Evolutionary conservation across 2,797 vertebrate genomes (phyloP).

Genomic region (Coregonus suidteri): DNA sequence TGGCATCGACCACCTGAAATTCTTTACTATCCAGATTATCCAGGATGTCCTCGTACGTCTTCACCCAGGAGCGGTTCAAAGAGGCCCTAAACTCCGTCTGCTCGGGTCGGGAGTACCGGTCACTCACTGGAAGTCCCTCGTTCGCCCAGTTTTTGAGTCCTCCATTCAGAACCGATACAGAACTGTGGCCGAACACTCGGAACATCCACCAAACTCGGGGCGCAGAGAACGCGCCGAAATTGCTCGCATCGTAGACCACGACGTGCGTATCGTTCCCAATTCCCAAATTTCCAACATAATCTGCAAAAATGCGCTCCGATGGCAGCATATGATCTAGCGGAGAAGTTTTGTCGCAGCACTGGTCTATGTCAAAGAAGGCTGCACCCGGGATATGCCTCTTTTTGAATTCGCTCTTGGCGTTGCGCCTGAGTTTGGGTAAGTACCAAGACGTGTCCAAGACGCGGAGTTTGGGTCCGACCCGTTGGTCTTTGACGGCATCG

Average conservation of each 20-base stretch:
- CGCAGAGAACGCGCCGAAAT: slow-evolving; percentile 83
- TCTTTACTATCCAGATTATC: slow-evolving; percentile 79
- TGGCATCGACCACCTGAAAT: slow-evolving; percentile 90
- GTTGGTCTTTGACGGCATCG: slow-evolving; percentile 64
- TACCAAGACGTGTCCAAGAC: slow-evolving; percentile 89
- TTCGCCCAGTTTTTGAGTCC: slow-evolving; percentile 85
- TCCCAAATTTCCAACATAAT: slow-evolving; percentile 83
- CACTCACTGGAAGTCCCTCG: slow-evolving; percentile 77
- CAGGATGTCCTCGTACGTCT: slow-evolving; percentile 84
- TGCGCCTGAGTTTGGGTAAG: slow-evolving; percentile 79
- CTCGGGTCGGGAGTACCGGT: slow-evolving; percentile 58
- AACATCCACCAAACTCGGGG: slow-evolving; percentile 96
- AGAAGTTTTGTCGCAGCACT: slow-evolving; percentile 82
- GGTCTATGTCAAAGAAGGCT: slow-evolving; percentile 86
- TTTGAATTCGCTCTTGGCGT: slow-evolving; percentile 80
- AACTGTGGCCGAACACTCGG: slow-evolving; percentile 84
- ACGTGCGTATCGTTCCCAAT: slow-evolving; percentile 83
- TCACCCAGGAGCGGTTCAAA: slow-evolving; percentile 77
- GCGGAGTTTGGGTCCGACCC: slow-evolving; percentile 67
- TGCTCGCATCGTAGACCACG: slow-evolving; percentile 87
- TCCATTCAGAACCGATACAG: slow-evolving; percentile 85
- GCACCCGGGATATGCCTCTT: slow-evolving; percentile 84
- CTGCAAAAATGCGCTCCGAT: slow-evolving; percentile 73
- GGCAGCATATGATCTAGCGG: slow-evolving; percentile 89
- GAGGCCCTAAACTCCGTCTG: slow-evolving; percentile 74